Evolutionary conservation across 2,797 vertebrate species (phyloP), one percentile per base, ranked within the genome.

Genomic region (Chrysolophus pictus): DNA sequence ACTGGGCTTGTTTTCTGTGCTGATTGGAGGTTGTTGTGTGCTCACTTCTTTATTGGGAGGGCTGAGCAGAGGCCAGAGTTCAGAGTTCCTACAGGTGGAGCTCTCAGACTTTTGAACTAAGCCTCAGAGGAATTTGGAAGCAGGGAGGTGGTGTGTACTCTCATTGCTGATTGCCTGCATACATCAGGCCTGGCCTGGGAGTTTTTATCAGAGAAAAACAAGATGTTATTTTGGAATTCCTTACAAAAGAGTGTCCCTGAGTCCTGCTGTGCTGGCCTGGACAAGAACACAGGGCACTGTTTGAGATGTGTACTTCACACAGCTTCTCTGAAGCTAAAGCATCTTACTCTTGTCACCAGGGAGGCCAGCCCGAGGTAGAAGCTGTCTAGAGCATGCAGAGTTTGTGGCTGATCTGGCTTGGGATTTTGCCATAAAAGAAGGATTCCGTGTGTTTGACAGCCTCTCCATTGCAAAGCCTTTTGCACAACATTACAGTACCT

Each of bases 371-470:
- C 74, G 86, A 13, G 90, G 97, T 5, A 89, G 90, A 64, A 95
- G 90, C n/a, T 90, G 64, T 59, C 95, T 78, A 0, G 93, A 96
- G 72, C 89, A 98, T 8, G 28, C 83, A 4, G 97, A 97, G 63
- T 90, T 95, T 3, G 95, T 97, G 83, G 97, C 98, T 1, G 87
- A 98, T 31, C 88, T 98, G 87, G 98, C 97, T 1, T 98, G 98
- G 98, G 98, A 98, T 42, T 98, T 98, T 44, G 98, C 98, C 14
- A 63, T 95, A 33, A 98, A 98, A 78, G 98, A 98, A 96, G 98
- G 98, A 35, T 98, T 98, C 94, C 97, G 96, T 24, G 55, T 98
- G 80, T 98, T 98, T 92, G 98, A 98, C 81, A 88, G 82, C 47
- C 94, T 95, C 18, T 87, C 98, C 1, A 13, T 68, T 14, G 29